These are phyloP conservation scores for Saccostrea echinata DNA, from an alignment of 1,140 invertebrate species.

Conservation along the genomic window DNA sequence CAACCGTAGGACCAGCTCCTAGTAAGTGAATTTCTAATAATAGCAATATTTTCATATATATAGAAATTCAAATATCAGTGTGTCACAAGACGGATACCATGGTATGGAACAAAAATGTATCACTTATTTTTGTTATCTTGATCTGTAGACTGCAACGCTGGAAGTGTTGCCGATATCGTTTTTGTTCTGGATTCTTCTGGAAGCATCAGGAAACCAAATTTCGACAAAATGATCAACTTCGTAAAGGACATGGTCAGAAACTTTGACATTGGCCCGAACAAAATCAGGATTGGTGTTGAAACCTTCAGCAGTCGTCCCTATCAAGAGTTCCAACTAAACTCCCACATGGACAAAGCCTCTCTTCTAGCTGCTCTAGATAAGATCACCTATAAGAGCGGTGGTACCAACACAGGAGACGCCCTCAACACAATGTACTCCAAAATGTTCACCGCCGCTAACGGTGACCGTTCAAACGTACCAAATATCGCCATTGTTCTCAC, in stretches of 20 bases:
- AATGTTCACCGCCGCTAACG: constrained; percentile 64
- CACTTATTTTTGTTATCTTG: not conserved
- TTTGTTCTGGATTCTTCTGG: constrained; percentile 70
- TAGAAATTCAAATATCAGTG: not conserved
- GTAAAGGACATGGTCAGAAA: constrained; percentile 67
- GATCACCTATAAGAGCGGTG: constrained; percentile 68
- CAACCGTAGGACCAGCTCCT: not conserved
- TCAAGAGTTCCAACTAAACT: constrained; percentile 70
- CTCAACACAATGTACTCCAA: constrained; percentile 64
- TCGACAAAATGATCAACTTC: constrained; percentile 69
- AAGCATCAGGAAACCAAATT: constrained; percentile 69
- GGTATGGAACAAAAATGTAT: too few relatives aligned
- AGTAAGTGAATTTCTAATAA: not conserved
- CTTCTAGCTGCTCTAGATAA: constrained; percentile 62
- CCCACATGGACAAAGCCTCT: constrained; percentile 59
- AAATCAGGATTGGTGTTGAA: constrained; percentile 70
- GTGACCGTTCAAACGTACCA: constrained; percentile 66
- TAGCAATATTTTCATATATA: not conserved
- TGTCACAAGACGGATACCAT: too few relatives aligned
- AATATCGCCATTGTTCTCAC: constrained; percentile 73
- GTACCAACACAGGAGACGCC: constrained; percentile 71
- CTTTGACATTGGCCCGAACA: constrained; percentile 61
- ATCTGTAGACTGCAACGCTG: constrained; percentile 61
- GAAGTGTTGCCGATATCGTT: constrained; percentile 69
- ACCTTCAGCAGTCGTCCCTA: constrained; percentile 69